These are phyloP conservation scores for Hemicrepidius hirtus DNA, from an alignment of 2,888 invertebrate genomes.

Conservation along the genomic window DNA sequence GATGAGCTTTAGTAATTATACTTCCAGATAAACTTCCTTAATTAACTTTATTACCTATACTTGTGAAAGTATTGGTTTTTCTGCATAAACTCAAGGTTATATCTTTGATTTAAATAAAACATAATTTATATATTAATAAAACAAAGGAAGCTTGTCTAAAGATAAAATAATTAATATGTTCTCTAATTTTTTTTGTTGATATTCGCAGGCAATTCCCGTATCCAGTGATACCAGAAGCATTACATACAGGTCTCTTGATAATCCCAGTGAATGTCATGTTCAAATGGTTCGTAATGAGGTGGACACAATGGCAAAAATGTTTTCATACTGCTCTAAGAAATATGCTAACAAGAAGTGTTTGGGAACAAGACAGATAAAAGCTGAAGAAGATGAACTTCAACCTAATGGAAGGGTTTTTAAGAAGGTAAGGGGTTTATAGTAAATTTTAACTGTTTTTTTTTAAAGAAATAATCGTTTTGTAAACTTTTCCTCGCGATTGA, in stretches of 20 bases:
- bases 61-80: too few relatives aligned
- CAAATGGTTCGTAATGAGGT: conserved; percentile 85
- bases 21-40: not conserved
- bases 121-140: too few relatives aligned
- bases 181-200: conserved; percentile 26
- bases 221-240: conserved; percentile 79
- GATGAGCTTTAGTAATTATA: not conserved
- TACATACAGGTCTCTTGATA: conserved; percentile 83
- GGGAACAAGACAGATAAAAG: conserved; percentile 92
- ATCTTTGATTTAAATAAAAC: conserved; percentile 9
- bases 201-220: conserved; percentile 82
- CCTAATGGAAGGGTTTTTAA: conserved; percentile 96
- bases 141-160: too few relatives aligned
- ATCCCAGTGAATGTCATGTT: conserved; percentile 82
- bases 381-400: conserved; percentile 96
- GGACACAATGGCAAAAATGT: conserved; percentile 88
- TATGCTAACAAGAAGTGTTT: conserved; percentile 86
- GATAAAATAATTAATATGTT: too few relatives aligned
- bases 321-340: conserved; percentile 84
- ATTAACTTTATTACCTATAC: too few relatives aligned
- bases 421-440: too few relatives aligned
- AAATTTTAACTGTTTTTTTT: too few relatives aligned
- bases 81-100: not conserved
- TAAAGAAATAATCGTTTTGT: not conserved
- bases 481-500: too few relatives aligned